phyloP scores from a whole-genome alignment of 2,797 vertebrate genomes.

The Limnodromus scolopaceus region DNA sequence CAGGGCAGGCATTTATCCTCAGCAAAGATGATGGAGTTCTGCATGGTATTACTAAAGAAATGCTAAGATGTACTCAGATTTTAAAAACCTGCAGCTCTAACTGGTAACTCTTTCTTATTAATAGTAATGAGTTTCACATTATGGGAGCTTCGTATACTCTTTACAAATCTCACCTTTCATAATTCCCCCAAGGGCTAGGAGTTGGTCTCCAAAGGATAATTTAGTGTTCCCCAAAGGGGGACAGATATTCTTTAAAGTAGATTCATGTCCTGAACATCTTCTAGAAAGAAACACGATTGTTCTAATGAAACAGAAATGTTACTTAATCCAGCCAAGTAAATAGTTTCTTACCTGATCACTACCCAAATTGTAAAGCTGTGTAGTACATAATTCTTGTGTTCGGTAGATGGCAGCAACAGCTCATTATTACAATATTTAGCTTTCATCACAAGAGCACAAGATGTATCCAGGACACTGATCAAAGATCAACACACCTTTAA shows the following conservation, averaged over 20 bases:
- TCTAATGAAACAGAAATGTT: not conserved
- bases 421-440: not conserved
- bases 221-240: not conserved
- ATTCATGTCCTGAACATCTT: not conserved
- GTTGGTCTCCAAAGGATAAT: not conserved
- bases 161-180: not conserved
- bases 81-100: not conserved
- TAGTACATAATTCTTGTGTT: not conserved
- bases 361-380: not conserved
- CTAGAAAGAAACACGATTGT: not conserved
- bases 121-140: not conserved
- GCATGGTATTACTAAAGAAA: not conserved
- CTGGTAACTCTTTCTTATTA: not conserved
- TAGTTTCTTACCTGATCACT: not conserved
- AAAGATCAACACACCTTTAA: not conserved
- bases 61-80: not conserved
- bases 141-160: not conserved
- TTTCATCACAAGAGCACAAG: not conserved
- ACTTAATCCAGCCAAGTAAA: not conserved
- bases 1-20: not conserved
- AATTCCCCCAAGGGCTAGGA: accelerated
- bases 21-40: not conserved
- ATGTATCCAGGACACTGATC: not conserved
- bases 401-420: conserved; percentile 61
- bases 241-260: not conserved